Conservation (phyloP, 2,888 invertebrate species). For the Drosophila barbarae region DNA sequence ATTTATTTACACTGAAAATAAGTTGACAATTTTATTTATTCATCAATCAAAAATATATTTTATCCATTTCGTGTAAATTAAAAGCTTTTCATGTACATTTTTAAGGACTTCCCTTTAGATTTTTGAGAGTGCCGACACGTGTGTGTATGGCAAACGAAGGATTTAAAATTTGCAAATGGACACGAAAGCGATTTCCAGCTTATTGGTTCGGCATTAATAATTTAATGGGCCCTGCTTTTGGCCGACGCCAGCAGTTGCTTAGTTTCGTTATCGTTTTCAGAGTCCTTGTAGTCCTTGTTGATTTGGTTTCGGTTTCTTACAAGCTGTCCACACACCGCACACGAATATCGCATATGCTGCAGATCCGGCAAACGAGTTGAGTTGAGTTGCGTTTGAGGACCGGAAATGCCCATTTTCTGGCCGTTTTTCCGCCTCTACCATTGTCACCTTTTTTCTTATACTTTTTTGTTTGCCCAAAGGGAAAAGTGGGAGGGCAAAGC, state of each 20-base stretch:
- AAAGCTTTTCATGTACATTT: neutral
- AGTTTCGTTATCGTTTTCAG: conserved; percentile 16
- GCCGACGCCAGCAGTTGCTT: conserved; percentile 36
- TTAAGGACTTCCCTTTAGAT: neutral
- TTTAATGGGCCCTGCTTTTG: conserved; percentile 32
- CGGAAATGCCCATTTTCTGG: conserved; percentile 63
- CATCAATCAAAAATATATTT: neutral
- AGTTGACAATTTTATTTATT: neutral
- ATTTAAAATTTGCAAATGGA: conserved; percentile 22
- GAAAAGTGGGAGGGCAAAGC: conserved; percentile 15
- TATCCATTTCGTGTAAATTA: neutral
- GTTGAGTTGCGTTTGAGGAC: conserved; percentile 22
- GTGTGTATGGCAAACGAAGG: neutral
- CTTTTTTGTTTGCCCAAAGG: conserved; percentile 15
- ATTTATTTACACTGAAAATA: neutral
- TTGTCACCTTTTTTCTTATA: conserved; percentile 71
- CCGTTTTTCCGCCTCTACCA: conserved; percentile 54
- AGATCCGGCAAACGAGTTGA: conserved; percentile 24
- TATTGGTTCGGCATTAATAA: conserved; percentile 36
- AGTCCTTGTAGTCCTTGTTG: conserved; percentile 12
- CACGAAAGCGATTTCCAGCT: conserved; percentile 39
- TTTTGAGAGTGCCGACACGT: conserved; percentile 5
- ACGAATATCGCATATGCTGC: conserved; percentile 45
- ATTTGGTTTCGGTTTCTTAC: conserved; percentile 18
- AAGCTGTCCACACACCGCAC: conserved; percentile 28